phyloP scores from a whole-genome alignment of 2,888 invertebrate species.

The Pterostichus madidus region DNA sequence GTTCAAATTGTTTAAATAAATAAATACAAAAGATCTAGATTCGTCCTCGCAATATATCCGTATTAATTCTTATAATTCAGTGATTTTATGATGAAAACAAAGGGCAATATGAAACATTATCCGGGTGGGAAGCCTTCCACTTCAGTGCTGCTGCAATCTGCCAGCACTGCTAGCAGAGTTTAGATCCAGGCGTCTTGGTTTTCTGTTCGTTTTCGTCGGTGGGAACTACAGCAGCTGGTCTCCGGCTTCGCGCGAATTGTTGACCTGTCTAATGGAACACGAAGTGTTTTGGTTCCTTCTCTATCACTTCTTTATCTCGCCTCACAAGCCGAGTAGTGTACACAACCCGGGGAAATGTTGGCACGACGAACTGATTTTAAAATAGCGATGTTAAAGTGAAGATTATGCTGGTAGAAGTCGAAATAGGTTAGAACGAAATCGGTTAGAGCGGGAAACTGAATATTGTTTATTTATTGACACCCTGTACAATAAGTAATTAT shows the following conservation, averaged over 20 bases:
- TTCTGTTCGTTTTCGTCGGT: background rate
- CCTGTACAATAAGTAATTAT: too few relatives aligned
- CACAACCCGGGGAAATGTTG: constrained; percentile 5
- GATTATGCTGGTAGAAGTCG: background rate
- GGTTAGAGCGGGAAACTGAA: too few relatives aligned
- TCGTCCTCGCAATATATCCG: too few relatives aligned
- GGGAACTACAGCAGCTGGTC: constrained; percentile 48
- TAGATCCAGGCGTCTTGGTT: background rate
- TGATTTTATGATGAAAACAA: too few relatives aligned
- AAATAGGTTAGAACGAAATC: too few relatives aligned
- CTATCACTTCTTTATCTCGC: constrained; percentile 55
- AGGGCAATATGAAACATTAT: too few relatives aligned
- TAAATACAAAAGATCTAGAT: too few relatives aligned
- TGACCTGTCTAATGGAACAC: constrained; percentile 75
- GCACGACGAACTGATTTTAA: constrained; percentile 28
- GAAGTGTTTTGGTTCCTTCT: constrained; percentile 72
- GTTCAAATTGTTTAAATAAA: too few relatives aligned
- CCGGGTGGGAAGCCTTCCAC: too few relatives aligned
- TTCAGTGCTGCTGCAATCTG: background rate
- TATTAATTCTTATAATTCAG: too few relatives aligned
- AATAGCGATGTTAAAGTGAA: background rate
- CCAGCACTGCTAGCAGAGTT: background rate
- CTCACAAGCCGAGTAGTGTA: constrained; percentile 9
- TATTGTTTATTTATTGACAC: too few relatives aligned
- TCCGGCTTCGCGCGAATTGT: constrained; percentile 69